Conservation (phyloP, 2,888 invertebrate genomes). For the Chamaedrilus cognettii region DNA sequence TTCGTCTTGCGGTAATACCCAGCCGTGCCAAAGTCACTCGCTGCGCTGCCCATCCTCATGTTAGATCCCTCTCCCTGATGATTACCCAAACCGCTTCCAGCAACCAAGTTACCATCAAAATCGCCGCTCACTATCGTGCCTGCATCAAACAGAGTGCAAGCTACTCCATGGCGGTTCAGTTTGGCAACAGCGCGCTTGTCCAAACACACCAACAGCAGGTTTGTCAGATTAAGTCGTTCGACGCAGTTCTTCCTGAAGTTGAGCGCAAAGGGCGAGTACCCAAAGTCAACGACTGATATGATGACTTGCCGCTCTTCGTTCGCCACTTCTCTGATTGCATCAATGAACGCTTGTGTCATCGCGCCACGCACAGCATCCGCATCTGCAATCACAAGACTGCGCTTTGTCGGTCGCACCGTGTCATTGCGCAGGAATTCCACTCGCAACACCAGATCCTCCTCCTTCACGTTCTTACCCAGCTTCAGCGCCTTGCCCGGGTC, state of each 20-base stretch:
- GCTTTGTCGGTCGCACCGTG: too few relatives aligned
- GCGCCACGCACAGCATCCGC: neutral
- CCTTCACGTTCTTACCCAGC: too few relatives aligned
- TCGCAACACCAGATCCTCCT: too few relatives aligned
- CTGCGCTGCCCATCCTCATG: neutral
- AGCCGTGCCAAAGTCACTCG: conserved; percentile 27
- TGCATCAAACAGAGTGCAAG: conserved; percentile 7
- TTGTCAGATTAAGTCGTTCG: conserved; percentile 22
- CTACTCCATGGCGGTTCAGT: conserved; percentile 1
- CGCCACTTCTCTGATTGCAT: neutral
- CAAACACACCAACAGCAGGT: conserved; percentile 30
- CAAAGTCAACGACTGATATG: conserved; percentile 25
- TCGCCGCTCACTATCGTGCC: neutral
- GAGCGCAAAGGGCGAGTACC: conserved; percentile 27
- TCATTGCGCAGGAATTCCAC: too few relatives aligned
- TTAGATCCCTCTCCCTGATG: too few relatives aligned
- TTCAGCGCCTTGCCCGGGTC: too few relatives aligned
- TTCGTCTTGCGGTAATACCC: conserved; percentile 32
- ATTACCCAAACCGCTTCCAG: too few relatives aligned
- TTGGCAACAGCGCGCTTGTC: conserved; percentile 12
- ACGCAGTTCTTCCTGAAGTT: conserved; percentile 33
- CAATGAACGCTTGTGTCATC: neutral
- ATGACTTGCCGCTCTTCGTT: conserved; percentile 9
- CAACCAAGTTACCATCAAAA: too few relatives aligned
- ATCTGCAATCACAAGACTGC: neutral